A percentile compares a stretch with the other conserved stretches of the same genome.
Conservation (phyloP, 2,113 vertebrate species). For the Muntiacus muntjak region DNA sequence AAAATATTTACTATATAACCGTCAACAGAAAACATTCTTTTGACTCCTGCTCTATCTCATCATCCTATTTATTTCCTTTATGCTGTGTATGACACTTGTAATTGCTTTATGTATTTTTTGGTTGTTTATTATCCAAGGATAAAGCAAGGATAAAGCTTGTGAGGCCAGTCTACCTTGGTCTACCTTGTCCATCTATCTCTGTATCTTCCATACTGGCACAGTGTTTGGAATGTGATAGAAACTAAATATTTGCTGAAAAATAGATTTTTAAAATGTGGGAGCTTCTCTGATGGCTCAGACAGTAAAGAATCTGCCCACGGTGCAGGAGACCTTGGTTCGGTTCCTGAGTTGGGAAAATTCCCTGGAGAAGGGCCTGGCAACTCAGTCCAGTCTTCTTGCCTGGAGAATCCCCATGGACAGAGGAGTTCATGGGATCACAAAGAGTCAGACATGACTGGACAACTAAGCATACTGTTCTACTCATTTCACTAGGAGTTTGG, state of each 20-base stretch:
- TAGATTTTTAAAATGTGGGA: not conserved
- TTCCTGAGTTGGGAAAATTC: not conserved
- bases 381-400: not conserved
- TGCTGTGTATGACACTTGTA: not conserved
- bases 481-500: not conserved
- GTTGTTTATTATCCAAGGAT: not conserved
- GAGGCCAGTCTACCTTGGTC: not conserved
- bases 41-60: not conserved
- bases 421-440: not conserved
- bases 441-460: not conserved
- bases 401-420: not conserved
- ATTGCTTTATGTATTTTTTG: not conserved
- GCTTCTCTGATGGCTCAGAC: not conserved
- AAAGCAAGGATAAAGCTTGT: not conserved
- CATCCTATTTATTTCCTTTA: not conserved
- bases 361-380: not conserved
- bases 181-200: not conserved
- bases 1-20: not conserved
- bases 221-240: not conserved
- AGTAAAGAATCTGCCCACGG: not conserved
- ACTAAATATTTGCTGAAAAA: not conserved
- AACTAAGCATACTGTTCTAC: not conserved
- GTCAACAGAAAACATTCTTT: not conserved
- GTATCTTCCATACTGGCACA: no score
- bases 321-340: not conserved